Evolutionary conservation across 1,140 invertebrate species (phyloP).

Genomic region (Pseudomyrmex sp.): DNA sequence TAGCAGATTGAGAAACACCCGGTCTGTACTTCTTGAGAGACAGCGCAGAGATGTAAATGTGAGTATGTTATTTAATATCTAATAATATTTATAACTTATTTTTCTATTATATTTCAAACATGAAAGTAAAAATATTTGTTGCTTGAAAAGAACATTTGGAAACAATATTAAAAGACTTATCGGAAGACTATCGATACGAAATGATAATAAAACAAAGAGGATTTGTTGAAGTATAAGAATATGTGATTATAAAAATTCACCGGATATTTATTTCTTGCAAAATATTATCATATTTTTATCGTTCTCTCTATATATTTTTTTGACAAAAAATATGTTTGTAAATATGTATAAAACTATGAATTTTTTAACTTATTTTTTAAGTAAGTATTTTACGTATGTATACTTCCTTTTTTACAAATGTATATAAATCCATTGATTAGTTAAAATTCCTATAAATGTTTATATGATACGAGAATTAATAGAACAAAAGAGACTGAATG

Average conservation of each 20-base stretch:
- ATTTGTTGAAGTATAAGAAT: not conserved
- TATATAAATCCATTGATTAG: not conserved
- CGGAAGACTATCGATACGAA: not conserved
- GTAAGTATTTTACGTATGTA: conserved; percentile 9
- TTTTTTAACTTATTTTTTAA: conserved; percentile 36
- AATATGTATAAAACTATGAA: conserved; percentile 17
- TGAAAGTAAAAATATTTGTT: conserved; percentile 4
- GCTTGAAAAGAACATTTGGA: not conserved
- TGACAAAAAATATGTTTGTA: not conserved
- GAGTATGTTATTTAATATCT: conserved; percentile 23
- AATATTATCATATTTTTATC: not conserved
- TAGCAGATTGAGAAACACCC: conserved; percentile 84
- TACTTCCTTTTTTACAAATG: too few species aligned
- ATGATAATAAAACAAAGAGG: not conserved
- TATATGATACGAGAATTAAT: too few species aligned
- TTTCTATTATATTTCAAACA: conserved; percentile 1
- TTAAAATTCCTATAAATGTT: not conserved
- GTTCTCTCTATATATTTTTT: not conserved
- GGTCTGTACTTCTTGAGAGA: conserved; percentile 71
- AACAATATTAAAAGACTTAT: conserved; percentile 15
- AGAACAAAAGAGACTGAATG: too few species aligned
- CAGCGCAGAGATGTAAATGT: conserved; percentile 63
- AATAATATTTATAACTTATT: not conserved
- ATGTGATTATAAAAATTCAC: conserved; percentile 14
- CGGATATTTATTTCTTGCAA: not conserved